phyloP scores from a whole-genome alignment of 2,113 vertebrate genomes.

The Percina caprodes region DNA sequence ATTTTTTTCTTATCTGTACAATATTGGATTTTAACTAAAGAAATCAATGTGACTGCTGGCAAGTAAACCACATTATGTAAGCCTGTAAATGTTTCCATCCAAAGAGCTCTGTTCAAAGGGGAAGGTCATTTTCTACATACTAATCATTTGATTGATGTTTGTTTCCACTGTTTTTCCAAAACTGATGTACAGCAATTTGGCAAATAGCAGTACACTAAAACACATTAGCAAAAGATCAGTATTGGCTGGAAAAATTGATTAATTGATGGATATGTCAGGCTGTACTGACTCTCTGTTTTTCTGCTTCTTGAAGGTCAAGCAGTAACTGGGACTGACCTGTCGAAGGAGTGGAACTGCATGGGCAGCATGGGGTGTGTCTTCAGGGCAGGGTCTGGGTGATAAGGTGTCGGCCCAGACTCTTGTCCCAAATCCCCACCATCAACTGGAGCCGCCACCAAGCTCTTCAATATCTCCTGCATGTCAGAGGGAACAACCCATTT shows the following conservation, averaged over 20 bases:
- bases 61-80: slow-evolving; percentile 1
- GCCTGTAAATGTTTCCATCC: slow-evolving; percentile 6
- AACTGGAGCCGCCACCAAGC: slow-evolving; percentile 94
- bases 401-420: slow-evolving; percentile 90
- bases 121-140: not conserved
- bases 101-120: not conserved
- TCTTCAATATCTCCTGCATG: slow-evolving; percentile 93
- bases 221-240: not conserved
- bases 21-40: not conserved
- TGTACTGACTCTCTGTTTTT: not conserved
- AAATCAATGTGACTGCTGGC: slow-evolving; percentile 13
- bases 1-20: not conserved
- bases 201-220: not conserved
- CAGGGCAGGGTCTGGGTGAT: slow-evolving; percentile 94
- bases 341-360: slow-evolving; percentile 99
- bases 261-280: not conserved
- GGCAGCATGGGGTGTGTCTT: slow-evolving; percentile 96
- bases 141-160: not conserved
- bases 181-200: slow-evolving; percentile 3
- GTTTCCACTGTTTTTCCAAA: not conserved
- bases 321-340: slow-evolving; percentile 86
- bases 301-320: not conserved
- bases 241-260: not conserved
- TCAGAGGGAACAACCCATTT: not conserved
- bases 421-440: slow-evolving; percentile 93